Percentiles rank a stretch among this genome's conserved stretches.
Evolutionary conservation across 2,888 invertebrate species (phyloP).

Genomic region (Sericinus montela): DNA sequence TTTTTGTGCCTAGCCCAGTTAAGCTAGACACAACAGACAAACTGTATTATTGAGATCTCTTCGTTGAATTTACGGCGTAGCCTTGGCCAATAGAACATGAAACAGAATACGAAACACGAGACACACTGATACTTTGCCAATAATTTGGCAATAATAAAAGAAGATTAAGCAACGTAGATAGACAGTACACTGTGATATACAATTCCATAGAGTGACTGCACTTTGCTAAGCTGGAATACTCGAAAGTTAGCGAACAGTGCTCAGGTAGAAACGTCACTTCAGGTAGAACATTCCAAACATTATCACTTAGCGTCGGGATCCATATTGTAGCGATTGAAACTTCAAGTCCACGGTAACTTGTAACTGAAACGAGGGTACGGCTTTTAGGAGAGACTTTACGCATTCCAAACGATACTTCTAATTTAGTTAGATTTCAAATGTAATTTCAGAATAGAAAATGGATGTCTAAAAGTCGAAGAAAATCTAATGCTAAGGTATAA

Average conservation of each 20-base stretch:
- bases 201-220: too few species aligned
- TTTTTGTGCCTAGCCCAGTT: too few species aligned
- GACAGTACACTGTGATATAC: too few species aligned
- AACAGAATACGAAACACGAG: too few species aligned
- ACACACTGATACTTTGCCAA: too few species aligned
- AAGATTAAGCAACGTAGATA: too few species aligned
- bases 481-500: too few species aligned
- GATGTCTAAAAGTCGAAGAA: neutral
- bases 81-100: too few species aligned
- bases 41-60: too few species aligned
- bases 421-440: conserved; percentile 12
- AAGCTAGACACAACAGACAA: too few species aligned
- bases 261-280: conserved; percentile 19
- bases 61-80: too few species aligned
- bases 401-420: conserved; percentile 9
- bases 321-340: conserved; percentile 18
- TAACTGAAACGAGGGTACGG: conserved; percentile 4
- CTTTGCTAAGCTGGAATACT: neutral
- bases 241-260: conserved; percentile 8
- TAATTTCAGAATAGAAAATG: neutral
- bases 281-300: conserved; percentile 21
- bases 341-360: conserved; percentile 16
- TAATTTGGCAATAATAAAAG: too few species aligned
- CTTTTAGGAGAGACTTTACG: conserved; percentile 9
- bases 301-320: conserved; percentile 17